Conservation (phyloP, 2,113 vertebrate genomes). For the Melanostigma gelatinosum region DNA sequence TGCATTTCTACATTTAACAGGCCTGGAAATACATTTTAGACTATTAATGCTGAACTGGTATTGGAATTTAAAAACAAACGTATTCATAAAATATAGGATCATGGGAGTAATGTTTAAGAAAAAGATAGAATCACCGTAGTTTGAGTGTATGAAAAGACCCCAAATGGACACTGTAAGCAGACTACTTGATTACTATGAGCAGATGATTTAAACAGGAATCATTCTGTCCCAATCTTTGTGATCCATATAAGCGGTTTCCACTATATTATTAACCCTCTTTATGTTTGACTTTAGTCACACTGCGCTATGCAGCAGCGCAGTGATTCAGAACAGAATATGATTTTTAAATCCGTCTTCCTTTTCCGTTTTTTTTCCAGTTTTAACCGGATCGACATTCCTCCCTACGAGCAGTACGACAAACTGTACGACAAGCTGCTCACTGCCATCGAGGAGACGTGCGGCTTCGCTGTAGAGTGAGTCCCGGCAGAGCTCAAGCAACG, state of each 20-base stretch:
- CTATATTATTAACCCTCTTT: background rate
- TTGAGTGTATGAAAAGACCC: background rate
- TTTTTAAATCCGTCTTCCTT: background rate
- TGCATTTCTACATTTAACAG: background rate
- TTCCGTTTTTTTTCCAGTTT: slow-evolving; percentile 85
- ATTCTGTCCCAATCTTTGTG: background rate
- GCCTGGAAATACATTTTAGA: background rate
- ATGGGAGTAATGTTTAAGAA: too few species aligned
- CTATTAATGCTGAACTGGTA: background rate
- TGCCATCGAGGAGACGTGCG: slow-evolving; percentile 99
- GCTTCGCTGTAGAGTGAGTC: slow-evolving; percentile 96
- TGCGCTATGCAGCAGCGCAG: background rate
- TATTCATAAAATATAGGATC: background rate
- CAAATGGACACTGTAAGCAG: background rate
- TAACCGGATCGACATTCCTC: slow-evolving; percentile 99
- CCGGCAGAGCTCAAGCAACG: slow-evolving; percentile 7
- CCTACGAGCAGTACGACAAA: slow-evolving; percentile 97
- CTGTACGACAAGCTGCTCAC: slow-evolving; percentile 99
- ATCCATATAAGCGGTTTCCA: background rate
- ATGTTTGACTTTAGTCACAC: background rate
- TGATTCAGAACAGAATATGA: background rate
- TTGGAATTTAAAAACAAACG: background rate
- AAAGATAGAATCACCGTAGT: background rate
- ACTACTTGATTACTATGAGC: background rate
- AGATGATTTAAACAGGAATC: background rate